Conservation (phyloP, 2,797 vertebrate genomes). For the Odontamblyopus lacepedii region DNA sequence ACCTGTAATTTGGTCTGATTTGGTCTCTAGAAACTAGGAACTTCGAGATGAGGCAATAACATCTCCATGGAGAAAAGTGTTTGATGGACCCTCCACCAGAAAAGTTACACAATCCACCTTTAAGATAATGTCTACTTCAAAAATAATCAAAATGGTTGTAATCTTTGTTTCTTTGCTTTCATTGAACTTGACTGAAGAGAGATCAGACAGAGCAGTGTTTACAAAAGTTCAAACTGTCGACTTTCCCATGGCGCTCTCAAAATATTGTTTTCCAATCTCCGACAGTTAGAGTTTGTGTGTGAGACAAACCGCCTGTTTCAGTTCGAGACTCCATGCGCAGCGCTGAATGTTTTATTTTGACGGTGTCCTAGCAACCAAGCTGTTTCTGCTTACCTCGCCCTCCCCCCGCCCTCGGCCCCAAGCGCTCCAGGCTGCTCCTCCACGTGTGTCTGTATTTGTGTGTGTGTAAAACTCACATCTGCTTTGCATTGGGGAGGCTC, state of each 20-base stretch:
- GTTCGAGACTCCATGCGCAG: conserved; percentile 58
- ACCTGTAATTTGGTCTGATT: too few relatives aligned
- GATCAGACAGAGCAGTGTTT: conserved; percentile 25
- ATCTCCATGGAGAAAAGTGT: too few relatives aligned
- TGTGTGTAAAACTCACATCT: conserved; percentile 84
- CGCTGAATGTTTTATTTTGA: conserved; percentile 91
- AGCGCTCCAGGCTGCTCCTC: conserved; percentile 86
- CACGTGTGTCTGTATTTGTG: conserved; percentile 73
- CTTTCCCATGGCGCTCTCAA: conserved; percentile 57
- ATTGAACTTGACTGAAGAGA: conserved; percentile 21
- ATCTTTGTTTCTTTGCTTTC: conserved; percentile 8
- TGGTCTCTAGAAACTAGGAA: too few relatives aligned
- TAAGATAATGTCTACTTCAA: not conserved
- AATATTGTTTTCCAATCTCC: conserved; percentile 71
- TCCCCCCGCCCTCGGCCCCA: conserved; percentile 82
- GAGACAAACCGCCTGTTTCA: conserved; percentile 79
- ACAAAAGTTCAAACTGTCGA: conserved; percentile 25
- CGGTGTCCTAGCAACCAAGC: conserved; percentile 84
- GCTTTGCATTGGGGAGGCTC: conserved; percentile 86
- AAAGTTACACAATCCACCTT: too few relatives aligned
- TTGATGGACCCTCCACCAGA: too few relatives aligned
- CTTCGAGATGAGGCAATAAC: too few relatives aligned
- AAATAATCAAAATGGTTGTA: not conserved
- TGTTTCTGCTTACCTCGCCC: conserved; percentile 91
- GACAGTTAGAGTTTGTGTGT: conserved; percentile 46